A percentile compares a stretch with the other conserved stretches of the same genome.
Evolutionary conservation across 2,797 vertebrate genomes (phyloP).

Genomic region (Ctenochaetus hawaiiensis): DNA sequence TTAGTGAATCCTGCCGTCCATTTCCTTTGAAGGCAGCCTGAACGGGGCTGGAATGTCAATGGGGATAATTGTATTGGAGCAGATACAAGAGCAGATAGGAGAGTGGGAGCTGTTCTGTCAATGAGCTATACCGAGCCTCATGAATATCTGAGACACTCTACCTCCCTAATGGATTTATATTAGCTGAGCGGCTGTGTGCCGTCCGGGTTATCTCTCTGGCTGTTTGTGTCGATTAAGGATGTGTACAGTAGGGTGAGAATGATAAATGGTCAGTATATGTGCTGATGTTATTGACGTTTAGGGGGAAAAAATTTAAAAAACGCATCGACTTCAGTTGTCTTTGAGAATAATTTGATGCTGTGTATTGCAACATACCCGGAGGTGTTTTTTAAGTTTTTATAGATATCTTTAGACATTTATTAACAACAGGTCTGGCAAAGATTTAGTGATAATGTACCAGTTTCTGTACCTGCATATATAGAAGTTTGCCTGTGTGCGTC

Average conservation of each 20-base stretch:
- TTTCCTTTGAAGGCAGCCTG: constrained; percentile 79
- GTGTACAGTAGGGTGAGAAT: constrained; percentile 1
- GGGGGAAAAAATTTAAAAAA: background rate
- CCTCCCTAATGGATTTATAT: constrained; percentile 73
- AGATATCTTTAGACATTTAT: background rate
- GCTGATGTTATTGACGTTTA: constrained; percentile 4
- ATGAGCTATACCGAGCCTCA: constrained; percentile 69
- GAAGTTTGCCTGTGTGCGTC: background rate
- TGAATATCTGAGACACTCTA: constrained; percentile 71
- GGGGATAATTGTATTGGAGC: constrained; percentile 78
- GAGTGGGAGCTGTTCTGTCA: constrained; percentile 71
- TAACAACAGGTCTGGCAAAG: background rate
- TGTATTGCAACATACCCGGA: constrained; percentile 4
- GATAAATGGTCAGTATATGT: constrained; percentile 26
- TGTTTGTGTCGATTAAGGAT: constrained; percentile 31
- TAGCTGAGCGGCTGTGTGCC: constrained; percentile 48
- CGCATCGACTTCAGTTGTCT: background rate
- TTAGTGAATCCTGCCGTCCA: constrained; percentile 75
- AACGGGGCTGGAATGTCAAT: constrained; percentile 81
- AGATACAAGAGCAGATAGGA: constrained; percentile 82
- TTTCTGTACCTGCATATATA: background rate
- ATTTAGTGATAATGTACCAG: background rate
- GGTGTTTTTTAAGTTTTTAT: background rate
- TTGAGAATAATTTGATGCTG: background rate
- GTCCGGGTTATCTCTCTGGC: constrained; percentile 30